These are phyloP conservation scores for Spondyliosoma cantharus DNA, from an alignment of 2,797 vertebrate species.

Conservation along the genomic window DNA sequence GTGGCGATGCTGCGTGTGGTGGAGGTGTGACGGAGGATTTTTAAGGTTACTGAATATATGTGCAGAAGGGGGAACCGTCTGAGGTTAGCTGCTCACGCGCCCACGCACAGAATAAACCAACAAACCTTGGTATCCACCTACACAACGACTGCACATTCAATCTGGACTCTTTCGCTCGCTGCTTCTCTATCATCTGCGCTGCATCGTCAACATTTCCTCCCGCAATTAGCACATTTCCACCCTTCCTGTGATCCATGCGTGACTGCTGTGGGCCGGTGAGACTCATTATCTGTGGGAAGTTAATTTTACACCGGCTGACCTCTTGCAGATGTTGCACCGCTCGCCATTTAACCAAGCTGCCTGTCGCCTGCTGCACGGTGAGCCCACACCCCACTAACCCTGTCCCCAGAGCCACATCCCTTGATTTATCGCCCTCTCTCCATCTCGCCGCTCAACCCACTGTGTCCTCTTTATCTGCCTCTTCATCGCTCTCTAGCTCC, in stretches of 20 bases:
- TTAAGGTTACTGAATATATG: slow-evolving; percentile 38
- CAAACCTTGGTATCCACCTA: slow-evolving; percentile 72
- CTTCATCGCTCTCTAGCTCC: slow-evolving; percentile 76
- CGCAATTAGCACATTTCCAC: slow-evolving; percentile 34
- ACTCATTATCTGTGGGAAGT: slow-evolving; percentile 51
- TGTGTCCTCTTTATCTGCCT: slow-evolving; percentile 74
- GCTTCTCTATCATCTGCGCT: slow-evolving; percentile 29
- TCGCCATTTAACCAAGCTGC: neutral
- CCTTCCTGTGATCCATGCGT: slow-evolving; percentile 26
- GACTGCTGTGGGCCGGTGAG: slow-evolving; percentile 20
- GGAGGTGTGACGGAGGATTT: slow-evolving; percentile 35
- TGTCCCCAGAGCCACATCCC: slow-evolving; percentile 37
- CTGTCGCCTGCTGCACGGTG: neutral
- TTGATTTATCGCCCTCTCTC: slow-evolving; percentile 58
- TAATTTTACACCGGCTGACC: slow-evolving; percentile 61
- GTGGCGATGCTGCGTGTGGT: too few relatives aligned
- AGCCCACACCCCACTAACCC: slow-evolving; percentile 23
- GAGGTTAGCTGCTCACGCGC: slow-evolving; percentile 62
- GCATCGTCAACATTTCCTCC: slow-evolving; percentile 22
- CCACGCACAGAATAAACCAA: slow-evolving; percentile 57
- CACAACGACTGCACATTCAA: slow-evolving; percentile 55
- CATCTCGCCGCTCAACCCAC: slow-evolving; percentile 63
- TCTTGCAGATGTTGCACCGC: slow-evolving; percentile 25
- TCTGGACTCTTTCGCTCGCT: slow-evolving; percentile 35
- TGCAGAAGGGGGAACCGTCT: slow-evolving; percentile 43